These are phyloP conservation scores for Apostichopus parvimensis DNA, from an alignment of 35 echinoderm and acorn worm species.

Conservation along the genomic window DNA sequence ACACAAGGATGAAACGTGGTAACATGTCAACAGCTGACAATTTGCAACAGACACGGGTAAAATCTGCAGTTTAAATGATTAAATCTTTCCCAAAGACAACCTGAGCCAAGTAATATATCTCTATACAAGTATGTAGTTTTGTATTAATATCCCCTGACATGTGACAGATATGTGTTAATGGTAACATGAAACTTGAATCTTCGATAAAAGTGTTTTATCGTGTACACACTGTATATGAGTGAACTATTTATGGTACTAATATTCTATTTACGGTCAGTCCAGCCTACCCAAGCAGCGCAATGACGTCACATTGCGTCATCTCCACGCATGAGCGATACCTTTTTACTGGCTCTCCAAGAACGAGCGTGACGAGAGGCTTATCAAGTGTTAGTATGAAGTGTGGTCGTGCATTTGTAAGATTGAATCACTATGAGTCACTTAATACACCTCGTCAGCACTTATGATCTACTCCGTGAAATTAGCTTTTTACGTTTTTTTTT, in stretches of 20 bases:
- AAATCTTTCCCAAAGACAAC: too few relatives aligned
- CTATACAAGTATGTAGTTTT: too few relatives aligned
- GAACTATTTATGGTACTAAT: conserved; percentile 7
- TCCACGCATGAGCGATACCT: neutral
- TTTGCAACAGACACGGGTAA: too few relatives aligned
- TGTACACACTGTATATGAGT: too few relatives aligned
- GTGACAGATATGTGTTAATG: too few relatives aligned
- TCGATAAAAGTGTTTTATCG: too few relatives aligned
- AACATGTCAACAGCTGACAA: too few relatives aligned
- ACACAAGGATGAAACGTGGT: too few relatives aligned
- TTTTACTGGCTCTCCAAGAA: neutral
- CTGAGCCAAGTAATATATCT: too few relatives aligned
- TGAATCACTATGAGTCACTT: conserved; percentile 29
- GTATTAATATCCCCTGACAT: too few relatives aligned
- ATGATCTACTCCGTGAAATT: neutral
- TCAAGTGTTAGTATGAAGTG: conserved; percentile 5
- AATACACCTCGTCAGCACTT: neutral
- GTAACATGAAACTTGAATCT: too few relatives aligned
- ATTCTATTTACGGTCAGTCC: neutral
- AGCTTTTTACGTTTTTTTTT: neutral
- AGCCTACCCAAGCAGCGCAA: neutral
- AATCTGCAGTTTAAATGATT: too few relatives aligned
- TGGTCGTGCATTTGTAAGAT: neutral
- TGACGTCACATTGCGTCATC: conserved; percentile 23
- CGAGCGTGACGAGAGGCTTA: neutral